Percentiles rank a stretch among this genome's conserved stretches.
phyloP scores from a whole-genome alignment of 2,888 invertebrate genomes.

The Tubulanus polymorphus region DNA sequence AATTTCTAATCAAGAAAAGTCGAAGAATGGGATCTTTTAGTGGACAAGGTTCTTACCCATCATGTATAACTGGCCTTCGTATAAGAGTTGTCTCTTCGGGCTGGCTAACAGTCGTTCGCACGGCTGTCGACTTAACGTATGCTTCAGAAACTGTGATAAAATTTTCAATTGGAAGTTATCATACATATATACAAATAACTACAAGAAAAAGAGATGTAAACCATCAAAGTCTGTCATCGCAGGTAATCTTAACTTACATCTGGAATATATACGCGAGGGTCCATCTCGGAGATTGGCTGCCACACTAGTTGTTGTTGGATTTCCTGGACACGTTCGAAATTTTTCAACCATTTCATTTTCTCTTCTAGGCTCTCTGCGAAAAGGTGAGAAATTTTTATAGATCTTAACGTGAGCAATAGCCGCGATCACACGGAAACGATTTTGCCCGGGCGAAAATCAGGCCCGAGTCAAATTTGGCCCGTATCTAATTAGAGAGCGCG shows the following conservation, averaged over 20 bases:
- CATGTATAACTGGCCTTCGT: constrained; percentile 57
- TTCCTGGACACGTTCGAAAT: constrained; percentile 63
- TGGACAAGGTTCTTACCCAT: too few relatives aligned
- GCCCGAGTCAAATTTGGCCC: too few relatives aligned
- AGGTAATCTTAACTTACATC: constrained; percentile 47
- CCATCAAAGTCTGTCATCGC: constrained; percentile 13
- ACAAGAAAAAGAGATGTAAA: background rate
- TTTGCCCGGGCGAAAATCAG: too few relatives aligned
- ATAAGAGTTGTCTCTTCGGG: constrained; percentile 55
- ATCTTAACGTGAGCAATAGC: too few relatives aligned
- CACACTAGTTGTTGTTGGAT: constrained; percentile 63
- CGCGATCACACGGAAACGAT: too few relatives aligned
- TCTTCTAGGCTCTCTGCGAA: constrained; percentile 61
- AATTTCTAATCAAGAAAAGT: too few relatives aligned
- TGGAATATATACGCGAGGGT: constrained; percentile 60
- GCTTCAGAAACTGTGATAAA: constrained; percentile 57
- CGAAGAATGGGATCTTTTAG: too few relatives aligned
- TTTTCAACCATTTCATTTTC: constrained; percentile 65
- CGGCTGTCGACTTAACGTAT: constrained; percentile 60
- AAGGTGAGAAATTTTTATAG: too few relatives aligned
- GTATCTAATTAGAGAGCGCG: too few relatives aligned
- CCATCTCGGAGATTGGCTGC: constrained; percentile 62
- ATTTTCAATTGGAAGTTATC: background rate
- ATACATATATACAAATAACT: constrained; percentile 8
- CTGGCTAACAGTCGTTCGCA: constrained; percentile 62